Percentiles rank a stretch among this genome's conserved stretches.
phyloP scores from a whole-genome alignment of 2,113 vertebrate species.

The Sitta europaea region DNA sequence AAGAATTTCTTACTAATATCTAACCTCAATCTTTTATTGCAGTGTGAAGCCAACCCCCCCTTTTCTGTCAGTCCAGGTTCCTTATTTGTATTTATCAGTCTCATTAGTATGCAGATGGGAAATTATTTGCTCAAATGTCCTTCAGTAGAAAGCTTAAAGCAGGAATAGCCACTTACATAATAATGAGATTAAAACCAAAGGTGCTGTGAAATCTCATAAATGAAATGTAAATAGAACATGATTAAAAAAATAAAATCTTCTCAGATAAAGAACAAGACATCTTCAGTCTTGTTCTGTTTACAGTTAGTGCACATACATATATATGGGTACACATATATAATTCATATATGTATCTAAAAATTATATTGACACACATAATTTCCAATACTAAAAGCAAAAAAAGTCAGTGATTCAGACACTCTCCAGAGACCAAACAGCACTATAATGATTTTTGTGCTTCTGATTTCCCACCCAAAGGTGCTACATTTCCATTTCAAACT shows the following conservation, averaged over 20 bases:
- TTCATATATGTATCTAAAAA: no score
- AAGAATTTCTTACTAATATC: neutral
- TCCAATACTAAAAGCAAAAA: neutral
- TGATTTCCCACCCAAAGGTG: neutral
- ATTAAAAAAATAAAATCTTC: neutral
- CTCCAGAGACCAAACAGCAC: neutral
- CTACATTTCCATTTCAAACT: neutral
- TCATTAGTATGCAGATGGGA: neutral
- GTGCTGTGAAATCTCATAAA: neutral
- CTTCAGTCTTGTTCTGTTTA: neutral
- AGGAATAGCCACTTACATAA: neutral
- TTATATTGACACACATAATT: neutral
- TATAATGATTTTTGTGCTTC: neutral
- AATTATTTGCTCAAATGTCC: neutral
- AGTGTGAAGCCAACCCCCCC: neutral
- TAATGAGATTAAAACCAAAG: neutral
- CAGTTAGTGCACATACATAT: neutral
- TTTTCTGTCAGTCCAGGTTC: neutral
- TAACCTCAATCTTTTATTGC: neutral
- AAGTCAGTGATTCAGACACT: neutral
- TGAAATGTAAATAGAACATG: neutral
- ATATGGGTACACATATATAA: neutral
- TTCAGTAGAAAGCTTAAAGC: neutral
- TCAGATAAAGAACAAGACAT: neutral
- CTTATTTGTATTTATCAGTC: neutral